Conservation (phyloP, 2,797 vertebrate species). For the Discoglossus pictus region DNA sequence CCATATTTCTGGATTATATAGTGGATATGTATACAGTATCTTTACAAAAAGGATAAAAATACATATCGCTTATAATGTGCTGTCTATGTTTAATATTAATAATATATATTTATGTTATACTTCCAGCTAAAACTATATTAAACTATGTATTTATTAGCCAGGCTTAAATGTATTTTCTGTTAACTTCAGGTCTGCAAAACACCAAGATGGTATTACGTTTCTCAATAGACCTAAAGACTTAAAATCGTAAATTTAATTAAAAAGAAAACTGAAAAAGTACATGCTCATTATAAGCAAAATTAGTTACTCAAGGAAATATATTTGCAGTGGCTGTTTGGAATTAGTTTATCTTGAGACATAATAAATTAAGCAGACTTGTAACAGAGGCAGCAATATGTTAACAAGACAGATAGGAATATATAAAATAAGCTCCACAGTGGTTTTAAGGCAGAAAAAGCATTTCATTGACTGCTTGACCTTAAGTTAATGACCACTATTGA, state of each 20-base stretch:
- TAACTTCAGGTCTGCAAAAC: not conserved
- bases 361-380: constrained; percentile 36
- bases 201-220: constrained; percentile 25
- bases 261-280: constrained; percentile 30
- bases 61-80: too few species aligned
- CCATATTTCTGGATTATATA: too few species aligned
- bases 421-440: constrained; percentile 27
- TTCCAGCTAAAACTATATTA: too few species aligned
- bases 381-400: constrained; percentile 34
- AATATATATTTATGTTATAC: too few species aligned
- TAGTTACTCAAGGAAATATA: constrained; percentile 44
- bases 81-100: too few species aligned
- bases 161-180: constrained; percentile 4
- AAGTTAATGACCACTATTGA: constrained; percentile 32
- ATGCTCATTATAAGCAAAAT: constrained; percentile 40
- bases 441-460: constrained; percentile 29
- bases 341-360: constrained; percentile 43
- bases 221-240: constrained; percentile 23
- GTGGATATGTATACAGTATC: too few species aligned
- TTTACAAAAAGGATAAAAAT: too few species aligned
- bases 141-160: too few species aligned
- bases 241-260: constrained; percentile 43
- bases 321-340: constrained; percentile 42
- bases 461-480: constrained; percentile 35
- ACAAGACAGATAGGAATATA: constrained; percentile 37